A percentile compares a stretch with the other conserved stretches of the same genome.
Evolutionary conservation across 2,113 vertebrate species (phyloP).

Genomic region (Gallinago media): DNA sequence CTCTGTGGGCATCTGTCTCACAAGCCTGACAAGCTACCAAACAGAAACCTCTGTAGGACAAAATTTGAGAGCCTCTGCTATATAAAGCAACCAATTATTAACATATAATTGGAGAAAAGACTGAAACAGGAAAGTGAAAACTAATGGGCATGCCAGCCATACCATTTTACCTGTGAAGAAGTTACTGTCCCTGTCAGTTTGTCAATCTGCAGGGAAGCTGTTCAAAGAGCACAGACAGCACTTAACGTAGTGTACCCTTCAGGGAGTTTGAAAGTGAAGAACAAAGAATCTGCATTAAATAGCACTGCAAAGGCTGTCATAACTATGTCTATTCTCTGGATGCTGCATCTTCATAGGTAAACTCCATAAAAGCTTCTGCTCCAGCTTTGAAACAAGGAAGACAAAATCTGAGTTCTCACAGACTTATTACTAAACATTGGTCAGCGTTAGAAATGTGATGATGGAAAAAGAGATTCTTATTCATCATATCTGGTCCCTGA

Average conservation of each 20-base stretch:
- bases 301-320: neutral
- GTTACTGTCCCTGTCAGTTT: neutral
- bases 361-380: neutral
- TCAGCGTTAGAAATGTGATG: constrained; percentile 17
- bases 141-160: neutral
- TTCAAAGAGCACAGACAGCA: neutral
- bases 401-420: constrained; percentile 9
- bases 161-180: neutral
- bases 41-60: neutral
- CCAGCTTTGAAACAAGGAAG: neutral
- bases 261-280: neutral
- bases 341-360: neutral
- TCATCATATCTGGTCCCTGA: constrained; percentile 4
- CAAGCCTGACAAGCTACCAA: neutral
- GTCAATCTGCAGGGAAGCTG: neutral
- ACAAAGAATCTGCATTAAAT: neutral
- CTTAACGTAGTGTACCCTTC: neutral
- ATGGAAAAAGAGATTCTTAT: constrained; percentile 48
- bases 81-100: neutral
- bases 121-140: neutral
- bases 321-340: neutral
- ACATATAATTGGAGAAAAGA: neutral
- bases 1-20: neutral
- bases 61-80: neutral
- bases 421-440: neutral